Evolutionary conservation across 2,888 invertebrate species (phyloP).

Genomic region (Eremobia ochroleuca): DNA sequence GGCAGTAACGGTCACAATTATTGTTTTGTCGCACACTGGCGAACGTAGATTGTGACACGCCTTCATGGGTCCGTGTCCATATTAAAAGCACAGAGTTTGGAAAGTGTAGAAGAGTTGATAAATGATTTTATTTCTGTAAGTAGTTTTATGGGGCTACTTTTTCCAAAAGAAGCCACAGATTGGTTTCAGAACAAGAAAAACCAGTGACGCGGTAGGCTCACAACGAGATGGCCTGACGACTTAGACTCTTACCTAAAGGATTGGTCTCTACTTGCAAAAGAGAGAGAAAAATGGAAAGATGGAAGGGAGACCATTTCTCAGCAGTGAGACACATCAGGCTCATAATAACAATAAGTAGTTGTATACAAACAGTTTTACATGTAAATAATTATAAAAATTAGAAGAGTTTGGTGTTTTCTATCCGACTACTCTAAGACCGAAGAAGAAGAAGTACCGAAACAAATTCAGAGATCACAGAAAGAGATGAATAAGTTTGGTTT

Average conservation of each 20-base stretch:
- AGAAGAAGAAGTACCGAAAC: neutral
- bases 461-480: neutral
- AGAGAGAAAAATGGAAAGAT: neutral
- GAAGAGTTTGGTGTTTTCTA: neutral
- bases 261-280: neutral
- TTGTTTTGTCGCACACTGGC: constrained; percentile 65
- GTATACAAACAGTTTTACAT: neutral
- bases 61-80: constrained; percentile 55
- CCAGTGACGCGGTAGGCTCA: neutral
- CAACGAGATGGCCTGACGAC: neutral
- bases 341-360: neutral
- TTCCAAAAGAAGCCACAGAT: neutral
- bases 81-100: constrained; percentile 48
- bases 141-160: neutral
- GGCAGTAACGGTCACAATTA: constrained; percentile 63
- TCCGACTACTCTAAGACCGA: neutral
- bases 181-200: neutral
- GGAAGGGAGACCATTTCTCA: neutral
- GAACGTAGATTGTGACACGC: constrained; percentile 65
- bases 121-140: neutral
- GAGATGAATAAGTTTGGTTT: neutral
- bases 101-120: constrained; percentile 33
- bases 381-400: neutral
- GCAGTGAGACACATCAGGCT: neutral
- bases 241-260: neutral